Evolutionary conservation across 2,888 invertebrate genomes (phyloP).

Genomic region (Gymnoscelis rufifasciata): DNA sequence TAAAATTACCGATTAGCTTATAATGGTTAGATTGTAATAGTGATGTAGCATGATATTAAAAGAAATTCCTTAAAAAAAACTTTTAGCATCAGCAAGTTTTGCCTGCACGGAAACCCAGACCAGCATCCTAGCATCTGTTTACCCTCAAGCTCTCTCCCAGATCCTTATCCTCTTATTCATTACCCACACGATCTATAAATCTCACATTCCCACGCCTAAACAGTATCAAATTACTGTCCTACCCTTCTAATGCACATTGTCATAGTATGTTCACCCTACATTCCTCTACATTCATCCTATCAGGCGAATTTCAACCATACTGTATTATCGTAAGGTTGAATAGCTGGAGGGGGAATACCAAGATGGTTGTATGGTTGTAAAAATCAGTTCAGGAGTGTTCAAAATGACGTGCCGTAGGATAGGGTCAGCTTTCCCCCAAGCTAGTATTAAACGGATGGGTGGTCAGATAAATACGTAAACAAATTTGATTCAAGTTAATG

Average conservation of each 20-base stretch:
- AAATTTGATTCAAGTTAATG: conserved; percentile 72
- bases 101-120: background rate
- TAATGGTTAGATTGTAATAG: no score
- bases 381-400: conserved; percentile 68
- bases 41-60: no score
- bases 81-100: background rate
- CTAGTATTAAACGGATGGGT: conserved; percentile 70
- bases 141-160: conserved; percentile 21
- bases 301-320: conserved; percentile 33
- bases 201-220: conserved; percentile 63
- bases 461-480: conserved; percentile 75
- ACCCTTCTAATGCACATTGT: conserved; percentile 37
- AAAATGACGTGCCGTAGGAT: conserved; percentile 58
- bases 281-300: background rate
- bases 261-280: conserved; percentile 24
- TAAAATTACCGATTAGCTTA: no score
- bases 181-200: conserved; percentile 44
- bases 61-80: no score
- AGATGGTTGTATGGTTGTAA: conserved; percentile 46
- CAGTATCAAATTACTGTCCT: conserved; percentile 65
- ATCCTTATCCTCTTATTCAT: conserved; percentile 38
- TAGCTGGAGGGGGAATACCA: conserved; percentile 5
- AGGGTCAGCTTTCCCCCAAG: conserved; percentile 53
- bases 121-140: conserved; percentile 3
- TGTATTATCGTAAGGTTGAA: conserved; percentile 14